Evolutionary conservation across 2,797 vertebrate genomes (phyloP), one percentile per base, ranked within the genome.

Genomic region (Vireo griseus): DNA sequence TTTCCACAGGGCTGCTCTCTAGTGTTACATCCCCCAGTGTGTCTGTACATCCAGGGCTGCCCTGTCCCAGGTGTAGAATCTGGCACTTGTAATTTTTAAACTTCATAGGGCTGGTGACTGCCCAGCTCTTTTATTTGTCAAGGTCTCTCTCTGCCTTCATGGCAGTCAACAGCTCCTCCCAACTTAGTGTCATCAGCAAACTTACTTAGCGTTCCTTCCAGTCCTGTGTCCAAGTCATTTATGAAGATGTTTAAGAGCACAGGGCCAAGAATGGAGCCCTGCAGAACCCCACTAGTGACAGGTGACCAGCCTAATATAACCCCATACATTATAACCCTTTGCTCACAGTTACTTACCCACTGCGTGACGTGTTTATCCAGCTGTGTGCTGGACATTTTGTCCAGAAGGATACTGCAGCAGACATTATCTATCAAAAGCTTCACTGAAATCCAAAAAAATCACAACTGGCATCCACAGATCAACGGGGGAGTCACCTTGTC

Each of bases 281-380:
- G 63, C 9, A 24, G 37, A 69, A 54, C 13, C 24, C 28, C 37
- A 33, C 28, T 9, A 18, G n/a, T 33, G 28, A 29, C 50, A 76
- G 19, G 63, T 44, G 19, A 37, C 24, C 35, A 57, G 28, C 29
- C n/a, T 57, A 17, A 82, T 6, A 26, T 48, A 16, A 55, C 26
- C 37, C 9, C 42, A 62, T 12, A 48, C 35, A 55, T 22, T 50
- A 24, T 3, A 37, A 55, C 16, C 19, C 42, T 55, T 61, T 21
- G 16, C 37, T 75, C 21, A 28, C 19, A 68, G 42, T 1, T 55
- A 26, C 26, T 62, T 37, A 25, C 14, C 44, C 63, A 57, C 8
- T 0, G 2, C 2, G 0, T 1, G 3, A 44, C 0, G 0, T 37
- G 55, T 50, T 75, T 69, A 69, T 57, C 55, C 42, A 69, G 48